Evolutionary conservation across 1,140 invertebrate genomes (phyloP).

Genomic region (Telenomus remus): DNA sequence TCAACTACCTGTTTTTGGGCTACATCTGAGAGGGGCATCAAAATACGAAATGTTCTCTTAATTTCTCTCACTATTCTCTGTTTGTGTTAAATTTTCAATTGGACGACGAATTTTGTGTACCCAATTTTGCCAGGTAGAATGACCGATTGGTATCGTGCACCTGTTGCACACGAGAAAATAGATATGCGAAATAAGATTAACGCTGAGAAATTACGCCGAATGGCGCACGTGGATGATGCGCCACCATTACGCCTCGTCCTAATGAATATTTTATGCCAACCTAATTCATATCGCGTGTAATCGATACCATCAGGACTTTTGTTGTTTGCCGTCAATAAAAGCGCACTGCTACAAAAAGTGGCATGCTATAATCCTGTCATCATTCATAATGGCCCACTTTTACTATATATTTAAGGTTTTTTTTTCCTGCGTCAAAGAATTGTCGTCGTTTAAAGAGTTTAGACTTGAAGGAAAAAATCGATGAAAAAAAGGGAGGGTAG

Average conservation of each 20-base stretch:
- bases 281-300: constrained; percentile 27
- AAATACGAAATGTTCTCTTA: constrained; percentile 4
- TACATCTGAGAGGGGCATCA: constrained; percentile 7
- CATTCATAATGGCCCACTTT: too few species aligned
- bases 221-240: constrained; percentile 47
- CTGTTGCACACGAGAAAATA: constrained; percentile 58
- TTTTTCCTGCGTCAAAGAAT: too few species aligned
- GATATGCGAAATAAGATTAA: constrained; percentile 61
- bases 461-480: constrained; percentile 2
- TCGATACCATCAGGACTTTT: constrained; percentile 39
- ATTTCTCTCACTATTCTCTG: constrained; percentile 11
- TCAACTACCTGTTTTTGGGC: constrained; percentile 22
- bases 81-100: too few species aligned
- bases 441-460: too few species aligned
- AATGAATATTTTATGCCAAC: constrained; percentile 53
- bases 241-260: constrained; percentile 31
- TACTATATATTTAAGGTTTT: too few species aligned
- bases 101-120: constrained; percentile 31
- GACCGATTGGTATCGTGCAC: constrained; percentile 56
- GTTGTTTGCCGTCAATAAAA: too few species aligned
- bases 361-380: too few species aligned
- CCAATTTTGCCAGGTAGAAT: constrained; percentile 43
- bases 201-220: constrained; percentile 50
- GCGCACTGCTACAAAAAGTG: too few species aligned
- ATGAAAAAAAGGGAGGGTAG: constrained; percentile 7